A percentile compares a stretch with the other conserved stretches of the same genome.
phyloP scores from a whole-genome alignment of 2,113 vertebrate species.

The Australoheros scitulus region DNA sequence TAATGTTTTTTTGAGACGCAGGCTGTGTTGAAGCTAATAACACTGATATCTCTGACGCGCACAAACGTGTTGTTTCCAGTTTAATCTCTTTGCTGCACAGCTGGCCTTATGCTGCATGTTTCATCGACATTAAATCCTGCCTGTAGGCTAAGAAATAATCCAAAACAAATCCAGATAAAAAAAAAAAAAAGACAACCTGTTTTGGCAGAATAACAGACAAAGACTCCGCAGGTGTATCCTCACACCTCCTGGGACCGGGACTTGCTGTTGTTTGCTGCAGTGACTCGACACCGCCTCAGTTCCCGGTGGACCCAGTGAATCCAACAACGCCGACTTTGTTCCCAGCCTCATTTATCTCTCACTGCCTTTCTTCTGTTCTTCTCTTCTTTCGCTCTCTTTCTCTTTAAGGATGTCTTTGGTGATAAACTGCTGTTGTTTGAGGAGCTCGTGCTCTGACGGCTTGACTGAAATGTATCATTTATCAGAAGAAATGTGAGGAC shows the following conservation, averaged over 20 bases:
- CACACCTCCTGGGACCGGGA: conserved; percentile 12
- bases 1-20: not conserved
- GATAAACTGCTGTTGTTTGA: not conserved
- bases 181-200: not conserved
- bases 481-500: not conserved
- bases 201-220: not conserved
- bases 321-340: conserved; percentile 58
- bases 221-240: not conserved
- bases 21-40: not conserved
- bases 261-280: conserved; percentile 19
- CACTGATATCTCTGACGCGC: not conserved
- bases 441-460: not conserved
- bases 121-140: not conserved
- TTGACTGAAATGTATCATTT: not conserved
- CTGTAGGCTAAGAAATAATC: not conserved
- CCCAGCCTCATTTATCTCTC: not conserved
- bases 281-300: conserved; percentile 23
- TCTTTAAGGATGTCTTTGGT: not conserved
- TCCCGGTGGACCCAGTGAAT: conserved; percentile 45
- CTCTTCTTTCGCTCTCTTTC: not conserved
- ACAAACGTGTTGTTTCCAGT: not conserved
- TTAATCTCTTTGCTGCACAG: not conserved
- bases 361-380: not conserved
- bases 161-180: too few species aligned
- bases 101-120: not conserved